These are phyloP conservation scores for Hypanus sabinus DNA, from an alignment of 2,113 vertebrate species.

Conservation along the genomic window DNA sequence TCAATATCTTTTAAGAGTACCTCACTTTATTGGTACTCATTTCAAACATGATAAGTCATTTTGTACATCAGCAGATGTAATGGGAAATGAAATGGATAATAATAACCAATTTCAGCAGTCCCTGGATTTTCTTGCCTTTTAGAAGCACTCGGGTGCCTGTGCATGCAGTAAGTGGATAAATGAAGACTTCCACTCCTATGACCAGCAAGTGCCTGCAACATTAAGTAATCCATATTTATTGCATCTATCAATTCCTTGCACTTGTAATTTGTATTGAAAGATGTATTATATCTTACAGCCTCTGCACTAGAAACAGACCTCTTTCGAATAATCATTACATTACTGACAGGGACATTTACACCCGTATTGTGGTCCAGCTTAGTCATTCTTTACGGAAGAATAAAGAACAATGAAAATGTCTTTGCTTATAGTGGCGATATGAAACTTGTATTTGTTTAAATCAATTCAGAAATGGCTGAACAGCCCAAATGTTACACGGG, in stretches of 20 bases:
- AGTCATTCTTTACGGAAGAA: slow-evolving; percentile 48
- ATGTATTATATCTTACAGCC: slow-evolving; percentile 65
- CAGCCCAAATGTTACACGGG: not conserved
- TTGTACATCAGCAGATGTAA: slow-evolving; percentile 42
- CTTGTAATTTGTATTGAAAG: slow-evolving; percentile 68
- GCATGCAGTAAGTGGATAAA: slow-evolving; percentile 44
- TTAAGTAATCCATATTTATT: slow-evolving; percentile 67
- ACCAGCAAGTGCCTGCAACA: slow-evolving; percentile 57
- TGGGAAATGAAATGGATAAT: slow-evolving; percentile 43
- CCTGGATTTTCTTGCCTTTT: slow-evolving; percentile 46
- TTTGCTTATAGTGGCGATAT: not conserved
- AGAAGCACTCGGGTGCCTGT: slow-evolving; percentile 41
- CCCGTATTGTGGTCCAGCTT: slow-evolving; percentile 44
- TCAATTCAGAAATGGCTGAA: not conserved
- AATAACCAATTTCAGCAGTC: slow-evolving; percentile 48
- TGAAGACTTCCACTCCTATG: slow-evolving; percentile 47
- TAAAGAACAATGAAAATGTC: slow-evolving; percentile 43
- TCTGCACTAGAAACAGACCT: slow-evolving; percentile 54
- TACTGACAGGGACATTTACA: slow-evolving; percentile 46
- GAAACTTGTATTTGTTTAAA: not conserved
- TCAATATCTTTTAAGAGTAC: slow-evolving; percentile 27
- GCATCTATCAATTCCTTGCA: slow-evolving; percentile 57
- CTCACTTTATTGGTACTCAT: slow-evolving; percentile 38
- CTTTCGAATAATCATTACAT: slow-evolving; percentile 57
- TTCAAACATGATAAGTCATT: slow-evolving; percentile 39